Base-by-base conservation (phyloP, 2,888 invertebrate genomes). In the Nephrotoma flavescens region DNA sequence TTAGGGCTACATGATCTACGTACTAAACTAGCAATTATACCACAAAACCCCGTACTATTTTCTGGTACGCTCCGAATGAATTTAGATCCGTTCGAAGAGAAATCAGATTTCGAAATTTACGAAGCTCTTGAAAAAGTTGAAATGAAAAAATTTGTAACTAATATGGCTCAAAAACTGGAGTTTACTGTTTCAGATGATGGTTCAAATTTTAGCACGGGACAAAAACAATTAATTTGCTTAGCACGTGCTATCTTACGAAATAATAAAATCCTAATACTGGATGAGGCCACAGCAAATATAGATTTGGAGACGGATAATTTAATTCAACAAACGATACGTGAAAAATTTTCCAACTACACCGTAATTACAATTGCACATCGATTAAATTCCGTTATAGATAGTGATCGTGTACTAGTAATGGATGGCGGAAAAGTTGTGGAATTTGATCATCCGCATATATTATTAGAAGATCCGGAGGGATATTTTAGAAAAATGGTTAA, bases 261-360 rank as follows among this genome's bases (percentile, higher is more conserved):
- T 89, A 96, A 95, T 89, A 95, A 94, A 89, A 94, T 98, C 88
- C 93, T 98, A 1, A 95, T 98, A 41, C 92, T 98, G 88, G 98
- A 98, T 89, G 98, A 98, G 92, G 97, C 97, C 42, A 97, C 97
- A 0, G 97, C 97, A 1, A 97, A 97, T 91, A 97, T 97, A 1
- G 97, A 98, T 42, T 11, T 15, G n/a, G 42, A 42, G n/a, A 84
- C 84, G 4, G 84, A 84, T 42, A 42, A 84, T 42, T 84, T 84
- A 15, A 84, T 84, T 84, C 84, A 84, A 42, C 41, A n/a, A 4
- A 84, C 84, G 4, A 42, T 84, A 0, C 84, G 84, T 4, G 42
- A 84, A 15, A 84, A n/a, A 42, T 84, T 84, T 84, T 41, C 42
- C 1, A 15, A 84, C 4, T 84, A 42, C 42, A 84, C 84, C 6